Base-by-base conservation (phyloP, 2,797 vertebrate species). In the Onychomys leucogaster region DNA sequence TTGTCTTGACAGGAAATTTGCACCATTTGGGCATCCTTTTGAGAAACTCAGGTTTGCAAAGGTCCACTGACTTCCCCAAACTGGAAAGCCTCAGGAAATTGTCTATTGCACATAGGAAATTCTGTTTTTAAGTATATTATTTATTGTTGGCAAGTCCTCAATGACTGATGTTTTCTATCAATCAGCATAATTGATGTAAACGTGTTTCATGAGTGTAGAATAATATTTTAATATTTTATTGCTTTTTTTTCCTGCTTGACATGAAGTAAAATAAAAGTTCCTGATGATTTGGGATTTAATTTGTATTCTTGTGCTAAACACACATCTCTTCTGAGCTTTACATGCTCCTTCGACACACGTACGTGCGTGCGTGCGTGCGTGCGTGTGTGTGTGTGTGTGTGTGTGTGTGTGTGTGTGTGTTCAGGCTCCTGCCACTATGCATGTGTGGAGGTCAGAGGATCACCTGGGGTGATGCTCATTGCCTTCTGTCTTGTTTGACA, bases 131-230 rank as follows among this genome's bases (percentile, higher is more conserved):
- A 85, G 25, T 90, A 61, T 92, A 93, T 96, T 97, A 97, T 97
- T 98, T 98, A 98, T 98, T 97, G 55, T 95, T 94, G 67, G 85
- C 71, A 92, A 11, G 84, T 95, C 76, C 94, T 97, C 89, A 96
- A 94, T 94, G 94, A 96, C 96, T 82, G 96, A 23, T 46, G 11
- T 80, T 95, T 95, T 96, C 83, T 96, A 32, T 88, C 34, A 16
- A 32, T 93, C 61, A 86, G n/a, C 91, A 65, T 77, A 82, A 81
- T 78, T 73, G 94, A 85, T 96, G 12, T 94, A 92, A 93, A 94
- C 12, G 8, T 93, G 61, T 96, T 94, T 94, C 46, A 29, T 49
- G 89, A 91, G 69, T 94, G 55, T 85, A 91, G 96, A 93, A 49
- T 84, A 34, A 32, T 89, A 84, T 75, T 90, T 96, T 94, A 89